A percentile compares a stretch with the other conserved stretches of the same genome.
These are phyloP conservation scores for Heliconius aoede DNA, from an alignment of 2,888 invertebrate genomes.

Conservation along the genomic window DNA sequence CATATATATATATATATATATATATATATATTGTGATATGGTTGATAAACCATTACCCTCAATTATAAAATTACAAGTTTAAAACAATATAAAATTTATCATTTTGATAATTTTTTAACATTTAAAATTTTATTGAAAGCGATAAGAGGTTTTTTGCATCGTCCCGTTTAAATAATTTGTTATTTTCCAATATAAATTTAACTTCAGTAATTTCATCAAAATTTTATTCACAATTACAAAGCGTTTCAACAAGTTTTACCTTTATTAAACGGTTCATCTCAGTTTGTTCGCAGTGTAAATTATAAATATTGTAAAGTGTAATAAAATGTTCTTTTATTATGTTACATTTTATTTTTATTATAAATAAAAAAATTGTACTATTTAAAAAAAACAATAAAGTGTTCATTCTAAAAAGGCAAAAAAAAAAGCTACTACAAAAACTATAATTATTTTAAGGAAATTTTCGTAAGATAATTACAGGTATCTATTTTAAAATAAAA, in stretches of 20 bases:
- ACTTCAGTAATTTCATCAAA: background rate
- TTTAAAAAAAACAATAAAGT: too few relatives aligned
- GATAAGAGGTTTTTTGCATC: conserved; percentile 6
- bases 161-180: conserved; percentile 13
- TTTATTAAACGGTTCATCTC: background rate
- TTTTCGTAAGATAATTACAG: too few relatives aligned
- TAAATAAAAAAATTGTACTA: too few relatives aligned
- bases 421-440: too few relatives aligned
- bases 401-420: too few relatives aligned
- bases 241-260: background rate
- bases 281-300: background rate
- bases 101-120: background rate
- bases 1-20: too few relatives aligned
- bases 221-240: background rate
- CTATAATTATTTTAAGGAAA: too few relatives aligned
- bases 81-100: background rate
- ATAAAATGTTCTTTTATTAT: background rate
- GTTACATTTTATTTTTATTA: background rate
- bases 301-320: background rate
- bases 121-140: conserved; percentile 1
- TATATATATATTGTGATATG: too few relatives aligned
- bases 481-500: too few relatives aligned
- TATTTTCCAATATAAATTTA: conserved; percentile 10
- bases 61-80: background rate
- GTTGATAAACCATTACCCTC: too few relatives aligned